A percentile compares a stretch with the other conserved stretches of the same genome.
phyloP scores from a whole-genome alignment of 2,797 vertebrate genomes.

The Alcedo quadribrachys region DNA sequence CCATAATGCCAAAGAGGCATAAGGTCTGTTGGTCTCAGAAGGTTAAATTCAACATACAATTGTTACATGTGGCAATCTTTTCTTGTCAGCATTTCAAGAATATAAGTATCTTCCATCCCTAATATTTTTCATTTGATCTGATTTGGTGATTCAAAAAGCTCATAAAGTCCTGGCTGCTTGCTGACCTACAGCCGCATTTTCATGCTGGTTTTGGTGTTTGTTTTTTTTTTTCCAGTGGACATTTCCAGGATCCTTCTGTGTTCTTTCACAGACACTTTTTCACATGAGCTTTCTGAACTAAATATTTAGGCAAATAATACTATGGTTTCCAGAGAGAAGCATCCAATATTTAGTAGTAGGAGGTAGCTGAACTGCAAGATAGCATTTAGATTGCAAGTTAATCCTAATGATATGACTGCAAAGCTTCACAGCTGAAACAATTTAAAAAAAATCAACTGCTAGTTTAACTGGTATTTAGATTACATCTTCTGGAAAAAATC shows the following conservation, averaged over 20 bases:
- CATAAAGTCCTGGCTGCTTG: background rate
- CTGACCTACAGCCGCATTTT: background rate
- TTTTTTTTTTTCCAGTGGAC: background rate
- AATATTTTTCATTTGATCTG: background rate
- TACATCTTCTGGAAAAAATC: background rate
- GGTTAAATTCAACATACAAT: background rate
- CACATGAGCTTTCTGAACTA: background rate
- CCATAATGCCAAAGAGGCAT: too few species aligned
- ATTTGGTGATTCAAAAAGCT: background rate
- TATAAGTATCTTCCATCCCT: background rate
- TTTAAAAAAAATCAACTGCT: background rate
- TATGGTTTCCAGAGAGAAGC: background rate
- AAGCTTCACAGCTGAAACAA: background rate
- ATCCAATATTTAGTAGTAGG: conserved; percentile 49
- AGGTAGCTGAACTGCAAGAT: background rate
- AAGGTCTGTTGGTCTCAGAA: background rate
- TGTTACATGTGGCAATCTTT: rapidly evolving
- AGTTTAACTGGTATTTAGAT: background rate
- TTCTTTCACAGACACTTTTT: background rate
- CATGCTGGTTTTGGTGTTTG: too few species aligned
- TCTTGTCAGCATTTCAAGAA: background rate
- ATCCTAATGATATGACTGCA: conserved; percentile 18
- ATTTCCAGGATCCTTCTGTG: background rate
- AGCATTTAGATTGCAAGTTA: conserved; percentile 44
- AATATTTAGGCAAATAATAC: conserved; percentile 47